These are phyloP conservation scores for Deilephila porcellus DNA, from an alignment of 2,888 invertebrate species.

Conservation along the genomic window DNA sequence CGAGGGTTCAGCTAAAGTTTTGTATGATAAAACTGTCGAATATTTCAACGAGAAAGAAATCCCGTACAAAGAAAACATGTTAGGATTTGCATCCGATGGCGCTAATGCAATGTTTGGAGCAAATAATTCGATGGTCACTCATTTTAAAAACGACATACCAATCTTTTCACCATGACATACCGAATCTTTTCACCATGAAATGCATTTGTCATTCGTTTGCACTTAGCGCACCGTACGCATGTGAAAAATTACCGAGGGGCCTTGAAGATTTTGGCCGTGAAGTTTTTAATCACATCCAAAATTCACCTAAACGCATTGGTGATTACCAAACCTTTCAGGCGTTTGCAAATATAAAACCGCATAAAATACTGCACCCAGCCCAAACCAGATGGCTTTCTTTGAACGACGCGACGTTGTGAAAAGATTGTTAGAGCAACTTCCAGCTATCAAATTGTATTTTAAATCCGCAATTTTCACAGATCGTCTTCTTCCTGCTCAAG, in stretches of 20 bases:
- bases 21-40: conserved; percentile 37
- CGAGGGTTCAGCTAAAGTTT: conserved; percentile 41
- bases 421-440: conserved; percentile 4
- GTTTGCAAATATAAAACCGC: neutral
- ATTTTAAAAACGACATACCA: conserved; percentile 37
- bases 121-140: conserved; percentile 35
- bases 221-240: conserved; percentile 24
- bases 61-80: conserved; percentile 41
- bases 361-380: neutral
- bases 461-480: neutral
- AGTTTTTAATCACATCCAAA: conserved; percentile 23
- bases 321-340: neutral
- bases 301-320: conserved; percentile 8
- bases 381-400: neutral
- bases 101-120: conserved; percentile 41
- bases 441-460: neutral
- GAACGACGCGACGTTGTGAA: neutral
- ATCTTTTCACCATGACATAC: conserved; percentile 40
- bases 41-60: conserved; percentile 40
- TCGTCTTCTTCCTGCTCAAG: neutral
- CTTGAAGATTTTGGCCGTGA: conserved; percentile 26
- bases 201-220: conserved; percentile 42
- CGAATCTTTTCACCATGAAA: conserved; percentile 39
- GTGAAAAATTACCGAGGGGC: conserved; percentile 26
- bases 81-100: conserved; percentile 42